Conservation (phyloP, 2,113 vertebrate genomes). For the Benitochromis conjunctus region DNA sequence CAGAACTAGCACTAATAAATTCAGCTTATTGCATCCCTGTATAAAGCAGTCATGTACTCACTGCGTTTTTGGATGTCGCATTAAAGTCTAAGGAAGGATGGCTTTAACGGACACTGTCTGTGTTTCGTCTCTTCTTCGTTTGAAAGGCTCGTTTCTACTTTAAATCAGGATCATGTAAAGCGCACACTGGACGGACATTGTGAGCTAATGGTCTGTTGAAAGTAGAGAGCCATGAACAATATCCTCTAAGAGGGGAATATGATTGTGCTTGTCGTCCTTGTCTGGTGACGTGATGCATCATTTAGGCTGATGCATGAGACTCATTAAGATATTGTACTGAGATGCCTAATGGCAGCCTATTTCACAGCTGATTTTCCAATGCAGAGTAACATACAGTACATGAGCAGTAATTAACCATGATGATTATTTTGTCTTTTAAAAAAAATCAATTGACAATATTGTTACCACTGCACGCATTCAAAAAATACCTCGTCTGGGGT, state of each 20-base stretch:
- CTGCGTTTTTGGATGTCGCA: neutral
- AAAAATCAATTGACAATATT: slow-evolving; percentile 6
- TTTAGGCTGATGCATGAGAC: slow-evolving; percentile 33
- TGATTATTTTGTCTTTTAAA: neutral
- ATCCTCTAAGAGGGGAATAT: slow-evolving; percentile 22
- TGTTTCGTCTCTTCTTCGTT: neutral
- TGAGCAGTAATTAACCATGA: neutral
- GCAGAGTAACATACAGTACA: neutral
- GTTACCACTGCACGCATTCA: neutral
- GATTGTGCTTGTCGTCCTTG: neutral
- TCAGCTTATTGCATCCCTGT: neutral
- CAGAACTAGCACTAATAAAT: neutral
- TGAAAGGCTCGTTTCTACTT: neutral
- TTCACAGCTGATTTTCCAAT: neutral
- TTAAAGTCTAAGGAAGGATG: neutral
- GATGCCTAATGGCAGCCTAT: neutral
- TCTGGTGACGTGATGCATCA: slow-evolving; percentile 27
- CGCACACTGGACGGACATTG: neutral
- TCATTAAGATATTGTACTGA: neutral
- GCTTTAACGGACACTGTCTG: neutral
- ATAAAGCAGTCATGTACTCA: neutral
- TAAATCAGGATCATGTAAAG: neutral
- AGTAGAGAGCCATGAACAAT: slow-evolving; percentile 1
- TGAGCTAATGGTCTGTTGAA: slow-evolving; percentile 29
- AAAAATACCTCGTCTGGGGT: neutral